Evolutionary conservation across 2,797 vertebrate genomes (phyloP).

Genomic region (Streptopelia turtur): DNA sequence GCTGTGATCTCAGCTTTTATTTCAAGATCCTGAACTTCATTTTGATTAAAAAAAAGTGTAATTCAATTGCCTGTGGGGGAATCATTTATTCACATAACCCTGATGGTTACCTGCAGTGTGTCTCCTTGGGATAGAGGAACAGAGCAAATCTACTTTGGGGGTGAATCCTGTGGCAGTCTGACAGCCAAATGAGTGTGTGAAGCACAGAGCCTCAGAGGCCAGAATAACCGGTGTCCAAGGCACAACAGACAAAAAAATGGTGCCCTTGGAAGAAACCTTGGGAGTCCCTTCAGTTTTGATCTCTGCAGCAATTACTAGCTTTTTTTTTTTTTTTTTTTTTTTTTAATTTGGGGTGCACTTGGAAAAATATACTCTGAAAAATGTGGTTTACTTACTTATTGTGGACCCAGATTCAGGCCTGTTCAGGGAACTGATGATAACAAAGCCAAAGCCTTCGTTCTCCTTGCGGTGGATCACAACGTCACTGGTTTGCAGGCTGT

Average conservation of each 20-base stretch:
- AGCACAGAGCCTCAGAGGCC: background rate
- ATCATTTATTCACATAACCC: background rate
- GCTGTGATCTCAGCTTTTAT: background rate
- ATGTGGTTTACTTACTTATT: slow-evolving; percentile 83
- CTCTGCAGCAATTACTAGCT: background rate
- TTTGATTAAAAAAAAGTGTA: background rate
- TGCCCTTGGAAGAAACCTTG: background rate
- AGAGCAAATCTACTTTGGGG: background rate
- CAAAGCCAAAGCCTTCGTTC: slow-evolving; percentile 97
- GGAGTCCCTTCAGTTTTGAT: background rate
- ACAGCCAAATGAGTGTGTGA: background rate
- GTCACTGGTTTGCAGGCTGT: slow-evolving; percentile 87
- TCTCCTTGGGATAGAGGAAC: background rate
- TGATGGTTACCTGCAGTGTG: background rate
- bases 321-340: background rate
- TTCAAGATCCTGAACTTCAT: background rate
- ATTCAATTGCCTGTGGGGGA: background rate
- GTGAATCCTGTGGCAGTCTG: background rate
- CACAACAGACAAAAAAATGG: background rate
- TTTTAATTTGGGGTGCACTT: background rate
- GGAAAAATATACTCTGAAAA: background rate
- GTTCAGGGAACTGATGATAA: slow-evolving; percentile 98
- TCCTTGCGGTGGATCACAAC: slow-evolving; percentile 96
- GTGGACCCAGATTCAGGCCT: slow-evolving; percentile 88
- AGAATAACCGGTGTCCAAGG: background rate